These are phyloP conservation scores for Babyrousa celebensis DNA, from an alignment of 2,797 vertebrate genomes.

Conservation along the genomic window DNA sequence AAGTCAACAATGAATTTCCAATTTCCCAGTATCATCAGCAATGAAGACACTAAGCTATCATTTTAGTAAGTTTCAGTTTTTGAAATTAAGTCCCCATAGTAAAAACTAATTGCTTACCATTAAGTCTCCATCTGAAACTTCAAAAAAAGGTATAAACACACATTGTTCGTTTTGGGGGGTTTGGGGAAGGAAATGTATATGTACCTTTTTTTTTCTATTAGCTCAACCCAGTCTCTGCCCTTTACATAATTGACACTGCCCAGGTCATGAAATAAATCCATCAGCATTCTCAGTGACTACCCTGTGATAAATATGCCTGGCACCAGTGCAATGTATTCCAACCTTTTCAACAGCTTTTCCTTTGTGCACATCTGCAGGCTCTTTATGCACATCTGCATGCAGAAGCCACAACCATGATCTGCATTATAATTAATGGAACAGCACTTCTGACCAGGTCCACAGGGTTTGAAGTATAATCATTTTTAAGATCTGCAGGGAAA, in stretches of 20 bases:
- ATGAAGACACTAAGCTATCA: neutral
- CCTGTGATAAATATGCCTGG: slow-evolving; percentile 12
- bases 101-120: slow-evolving; percentile 59
- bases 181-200: neutral
- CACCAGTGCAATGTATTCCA: neutral
- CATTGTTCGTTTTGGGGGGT: neutral
- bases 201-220: neutral
- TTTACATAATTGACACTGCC: neutral
- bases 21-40: neutral
- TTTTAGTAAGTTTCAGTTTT: slow-evolving; percentile 55
- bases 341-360: slow-evolving; percentile 20
- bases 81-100: slow-evolving; percentile 40
- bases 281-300: slow-evolving; percentile 8
- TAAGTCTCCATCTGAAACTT: slow-evolving; percentile 62
- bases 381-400: slow-evolving; percentile 50
- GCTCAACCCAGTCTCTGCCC: neutral
- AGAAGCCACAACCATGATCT: slow-evolving; percentile 40
- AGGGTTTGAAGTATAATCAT: neutral
- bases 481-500: slow-evolving; percentile 56
- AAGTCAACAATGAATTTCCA: slow-evolving; percentile 38
- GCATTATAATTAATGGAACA: slow-evolving; percentile 67
- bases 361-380: slow-evolving; percentile 59
- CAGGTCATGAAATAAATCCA: neutral
- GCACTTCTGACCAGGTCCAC: slow-evolving; percentile 32
- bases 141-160: slow-evolving; percentile 1